Conservation (phyloP, 1,140 invertebrate genomes). For the Drosophila aff. region DNA sequence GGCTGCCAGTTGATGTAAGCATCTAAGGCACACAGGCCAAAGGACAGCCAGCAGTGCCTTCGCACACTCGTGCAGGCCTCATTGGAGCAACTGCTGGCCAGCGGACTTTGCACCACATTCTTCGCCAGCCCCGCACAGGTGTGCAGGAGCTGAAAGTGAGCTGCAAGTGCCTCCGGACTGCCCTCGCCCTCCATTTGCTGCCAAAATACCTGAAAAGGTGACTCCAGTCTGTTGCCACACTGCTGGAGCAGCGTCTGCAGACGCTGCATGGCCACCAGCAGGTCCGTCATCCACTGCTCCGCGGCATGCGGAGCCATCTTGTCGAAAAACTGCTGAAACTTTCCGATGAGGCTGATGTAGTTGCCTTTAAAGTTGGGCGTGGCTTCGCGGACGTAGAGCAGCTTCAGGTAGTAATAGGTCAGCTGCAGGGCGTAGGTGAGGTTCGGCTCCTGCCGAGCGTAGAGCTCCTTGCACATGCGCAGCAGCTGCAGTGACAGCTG, state of each 20-base stretch:
- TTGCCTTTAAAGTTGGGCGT: slow-evolving; percentile 16
- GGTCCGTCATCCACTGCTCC: slow-evolving; percentile 57
- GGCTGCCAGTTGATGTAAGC: slow-evolving; percentile 58
- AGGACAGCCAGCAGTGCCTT: slow-evolving; percentile 48
- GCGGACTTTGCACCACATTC: slow-evolving; percentile 38
- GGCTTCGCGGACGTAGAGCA: slow-evolving; percentile 29
- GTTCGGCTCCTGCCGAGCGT: slow-evolving; percentile 4
- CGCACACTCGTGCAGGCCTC: slow-evolving; percentile 37
- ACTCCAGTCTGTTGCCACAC: slow-evolving; percentile 8
- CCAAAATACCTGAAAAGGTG: slow-evolving; percentile 54
- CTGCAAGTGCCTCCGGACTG: slow-evolving; percentile 24
- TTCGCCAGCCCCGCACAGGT: slow-evolving; percentile 9
- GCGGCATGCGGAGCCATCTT: slow-evolving; percentile 16
- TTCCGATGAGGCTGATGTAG: slow-evolving; percentile 50
- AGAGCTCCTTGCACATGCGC: slow-evolving; percentile 37
- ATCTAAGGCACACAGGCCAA: slow-evolving; percentile 34
- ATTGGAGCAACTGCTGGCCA: slow-evolving; percentile 27
- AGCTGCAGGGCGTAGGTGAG: slow-evolving; percentile 41
- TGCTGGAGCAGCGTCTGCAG: slow-evolving; percentile 53
- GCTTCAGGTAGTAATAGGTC: slow-evolving; percentile 66
- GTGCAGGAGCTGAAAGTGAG: slow-evolving; percentile 55
- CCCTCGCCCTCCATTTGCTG: slow-evolving; percentile 31
- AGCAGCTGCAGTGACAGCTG: slow-evolving; percentile 48
- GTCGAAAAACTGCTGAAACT: slow-evolving; percentile 51
- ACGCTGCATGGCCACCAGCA: slow-evolving; percentile 45